Base-by-base conservation (phyloP, 2,113 vertebrate species). In the Oriolus oriolus region DNA sequence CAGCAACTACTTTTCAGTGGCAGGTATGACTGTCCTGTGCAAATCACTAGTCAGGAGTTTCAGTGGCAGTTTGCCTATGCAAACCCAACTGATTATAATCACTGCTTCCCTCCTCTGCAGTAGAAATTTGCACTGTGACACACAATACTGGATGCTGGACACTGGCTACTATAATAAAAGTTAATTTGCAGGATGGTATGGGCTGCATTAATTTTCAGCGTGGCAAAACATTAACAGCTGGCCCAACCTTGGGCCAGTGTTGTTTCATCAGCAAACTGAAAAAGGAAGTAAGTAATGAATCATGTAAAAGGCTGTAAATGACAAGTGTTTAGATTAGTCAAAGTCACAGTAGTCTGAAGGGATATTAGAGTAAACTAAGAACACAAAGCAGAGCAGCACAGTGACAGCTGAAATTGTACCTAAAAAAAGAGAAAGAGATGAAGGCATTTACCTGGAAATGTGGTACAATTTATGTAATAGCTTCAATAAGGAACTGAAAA, bases 141-240 rank as follows among this genome's bases (percentile, higher is more conserved):
- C 95, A 87, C 2, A 2, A 33, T 13, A 50, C 27, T 74, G 75
- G 70, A 66, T 95, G 87, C 66, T 85, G 94, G 93, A 83, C 87
- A 90, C 50, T 57, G 84, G 82, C 95, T 94, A 80, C 93, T 93
- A 15, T 94, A 94, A 96, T 95, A 94, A 89, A 93, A 89, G 89
- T 39, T 96, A 96, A 96, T 96, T 96, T 94, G 87, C 30, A 93
- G 41, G 74, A 93, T 91, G 87, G 50, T 31, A 81, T 54, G 45
- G 78, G 44, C 81, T 76, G 66, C 3, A 1, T 77, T 79, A 61
- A 93, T 93, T 95, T 96, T 83, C 84, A 80, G 15, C 1, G 0
- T 70, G 61, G 90, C 87, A 91, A 94, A 94, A 85, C 39, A 81
- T 37, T 71, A 88, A 65, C 75, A 92, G 56, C 24, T 86, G 93